Evolutionary conservation across 2,113 vertebrate genomes (phyloP).

Genomic region (Cephalopholis sonnerati): DNA sequence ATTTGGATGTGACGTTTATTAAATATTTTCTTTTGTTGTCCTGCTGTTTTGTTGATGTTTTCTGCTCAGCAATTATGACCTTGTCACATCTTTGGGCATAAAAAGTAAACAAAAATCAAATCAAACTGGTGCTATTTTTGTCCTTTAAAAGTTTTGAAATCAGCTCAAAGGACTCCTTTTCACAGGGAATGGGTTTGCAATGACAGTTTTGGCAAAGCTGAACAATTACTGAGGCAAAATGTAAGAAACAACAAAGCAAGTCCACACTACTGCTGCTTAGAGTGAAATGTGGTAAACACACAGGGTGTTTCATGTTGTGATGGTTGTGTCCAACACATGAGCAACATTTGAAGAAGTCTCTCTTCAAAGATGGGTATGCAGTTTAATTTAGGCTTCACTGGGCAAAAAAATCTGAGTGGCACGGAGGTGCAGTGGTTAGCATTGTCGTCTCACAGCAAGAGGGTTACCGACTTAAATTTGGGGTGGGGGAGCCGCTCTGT

Average conservation of each 20-base stretch:
- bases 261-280: not conserved
- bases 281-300: not conserved
- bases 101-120: conserved; percentile 3
- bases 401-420: no score
- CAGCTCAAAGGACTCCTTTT: not conserved
- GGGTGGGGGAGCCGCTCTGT: no score
- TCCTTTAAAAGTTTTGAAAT: not conserved
- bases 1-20: not conserved
- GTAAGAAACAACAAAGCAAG: not conserved
- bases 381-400: no score
- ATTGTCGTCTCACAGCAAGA: no score
- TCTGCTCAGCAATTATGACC: conserved; percentile 16
- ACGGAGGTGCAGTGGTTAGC: no score
- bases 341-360: not conserved
- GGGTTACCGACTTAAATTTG: no score
- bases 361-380: no score
- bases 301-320: not conserved
- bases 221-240: not conserved
- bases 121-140: not conserved
- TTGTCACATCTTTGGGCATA: conserved; percentile 22
- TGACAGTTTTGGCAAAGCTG: not conserved
- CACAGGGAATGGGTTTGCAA: not conserved
- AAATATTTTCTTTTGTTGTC: not conserved
- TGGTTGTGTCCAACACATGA: not conserved
- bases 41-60: conserved; percentile 29